These are phyloP conservation scores for Acropora tenuis DNA, from an alignment of 64 coral and sea anemone species.

Conservation along the genomic window DNA sequence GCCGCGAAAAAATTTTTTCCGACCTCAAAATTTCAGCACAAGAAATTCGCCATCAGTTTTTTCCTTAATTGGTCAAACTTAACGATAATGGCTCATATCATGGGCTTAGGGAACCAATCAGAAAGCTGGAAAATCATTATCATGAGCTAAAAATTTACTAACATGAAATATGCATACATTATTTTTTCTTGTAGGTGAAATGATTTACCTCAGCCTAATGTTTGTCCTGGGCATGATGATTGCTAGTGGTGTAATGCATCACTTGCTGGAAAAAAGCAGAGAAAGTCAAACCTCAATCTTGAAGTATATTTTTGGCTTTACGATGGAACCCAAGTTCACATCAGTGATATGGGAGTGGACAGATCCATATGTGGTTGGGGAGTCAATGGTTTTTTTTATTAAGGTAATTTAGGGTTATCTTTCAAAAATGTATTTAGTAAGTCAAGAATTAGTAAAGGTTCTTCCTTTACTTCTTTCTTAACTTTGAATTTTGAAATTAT, in stretches of 20 bases:
- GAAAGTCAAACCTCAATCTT: slow-evolving; percentile 52
- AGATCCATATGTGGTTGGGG: slow-evolving; percentile 74
- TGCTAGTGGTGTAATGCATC: background rate
- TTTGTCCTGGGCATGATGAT: background rate
- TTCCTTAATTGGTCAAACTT: no score
- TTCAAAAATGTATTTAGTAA: background rate
- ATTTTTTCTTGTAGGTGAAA: slow-evolving; percentile 52
- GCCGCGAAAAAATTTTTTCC: no score
- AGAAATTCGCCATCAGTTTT: no score
- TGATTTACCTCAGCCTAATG: background rate
- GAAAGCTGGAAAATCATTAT: no score
- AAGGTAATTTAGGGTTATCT: slow-evolving; percentile 52
- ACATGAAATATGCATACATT: background rate
- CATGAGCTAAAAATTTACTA: no score
- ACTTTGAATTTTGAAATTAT: no score
- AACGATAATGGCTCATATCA: no score
- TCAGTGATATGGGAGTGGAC: slow-evolving; percentile 70
- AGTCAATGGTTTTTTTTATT: slow-evolving; percentile 82
- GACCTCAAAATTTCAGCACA: no score
- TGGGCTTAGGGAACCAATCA: no score
- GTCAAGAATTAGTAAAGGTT: no score
- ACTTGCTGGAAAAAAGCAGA: slow-evolving; percentile 24
- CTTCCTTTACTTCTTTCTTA: background rate
- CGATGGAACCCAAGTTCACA: slow-evolving; percentile 62
- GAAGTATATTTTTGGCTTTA: slow-evolving; percentile 59